Evolutionary conservation across 2,888 invertebrate genomes (phyloP), one percentile per base, ranked within the genome.

Genomic region (Geophilus truncorum): DNA sequence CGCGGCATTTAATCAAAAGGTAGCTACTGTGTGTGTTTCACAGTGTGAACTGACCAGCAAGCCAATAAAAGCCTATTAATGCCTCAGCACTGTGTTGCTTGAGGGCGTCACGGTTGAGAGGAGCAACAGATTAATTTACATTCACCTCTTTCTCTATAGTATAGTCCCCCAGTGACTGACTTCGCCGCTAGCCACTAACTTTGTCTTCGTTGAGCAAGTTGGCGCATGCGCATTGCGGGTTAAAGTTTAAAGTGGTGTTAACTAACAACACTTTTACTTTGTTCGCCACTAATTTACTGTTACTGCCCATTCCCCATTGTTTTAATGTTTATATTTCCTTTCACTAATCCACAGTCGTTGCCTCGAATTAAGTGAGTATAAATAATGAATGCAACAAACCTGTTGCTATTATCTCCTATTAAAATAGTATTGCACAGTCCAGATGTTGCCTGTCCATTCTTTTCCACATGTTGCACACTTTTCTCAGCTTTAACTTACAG

Each of bases 31-130:
- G 57, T 21, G n/a, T 62, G 57, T 62, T 62, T 62, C 57, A 62
- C 21, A n/a, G 57, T 62, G 57, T 62, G 57, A 62, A 62, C 57
- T 62, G 57, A 62, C 57, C 57, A 62, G 57, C 23, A 62, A 62
- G 57, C 57, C 57, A 62, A 62, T 62, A 62, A 62, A 62, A 62
- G 57, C 57, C 57, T 62, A 62, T 62, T 62, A 62, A 62, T 62
- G 57, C 57, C 21, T 62, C 57, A 23, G 57, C 57, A 62, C 57
- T 62, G 57, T 23, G 57, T 18, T 9, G 57, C 57, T 62, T 10
- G 57, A 23, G 21, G 57, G 57, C 57, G 57, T 62, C 57, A 62
- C 57, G 57, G 57, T 62, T 62, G 57, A 62, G 57, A 21, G 6
- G 57, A 62, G 57, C 57, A 62, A 62, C 57, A 62, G 57, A 62